A percentile compares a stretch with the other conserved stretches of the same genome.
These are phyloP conservation scores for Bombus superbus DNA, from an alignment of 1,140 invertebrate species.

Conservation along the genomic window DNA sequence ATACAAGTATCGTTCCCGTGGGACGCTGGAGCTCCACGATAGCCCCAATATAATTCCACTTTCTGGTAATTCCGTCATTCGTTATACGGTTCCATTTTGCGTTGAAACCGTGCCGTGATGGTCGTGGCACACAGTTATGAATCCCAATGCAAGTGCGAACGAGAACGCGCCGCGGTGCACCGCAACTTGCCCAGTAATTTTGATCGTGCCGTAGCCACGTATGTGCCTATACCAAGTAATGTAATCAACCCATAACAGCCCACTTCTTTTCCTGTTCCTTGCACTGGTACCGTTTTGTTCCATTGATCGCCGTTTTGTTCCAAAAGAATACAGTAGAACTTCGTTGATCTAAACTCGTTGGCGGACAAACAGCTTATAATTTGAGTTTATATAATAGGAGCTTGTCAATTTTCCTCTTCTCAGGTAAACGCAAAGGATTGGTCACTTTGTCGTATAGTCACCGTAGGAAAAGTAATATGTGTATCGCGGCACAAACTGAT, in stretches of 20 bases:
- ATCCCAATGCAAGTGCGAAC: slow-evolving; percentile 47
- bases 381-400: too few species aligned
- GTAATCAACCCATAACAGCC: slow-evolving; percentile 6
- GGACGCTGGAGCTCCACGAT: neutral
- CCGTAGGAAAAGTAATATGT: too few species aligned
- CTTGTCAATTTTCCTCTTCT: too few species aligned
- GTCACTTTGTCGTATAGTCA: too few species aligned
- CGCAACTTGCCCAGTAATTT: slow-evolving; percentile 41
- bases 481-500: too few species aligned
- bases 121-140: slow-evolving; percentile 36
- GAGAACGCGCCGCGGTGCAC: slow-evolving; percentile 23
- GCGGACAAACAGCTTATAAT: too few species aligned
- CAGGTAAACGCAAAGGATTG: too few species aligned
- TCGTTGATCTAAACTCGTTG: too few species aligned
- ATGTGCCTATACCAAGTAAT: neutral
- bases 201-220: neutral
- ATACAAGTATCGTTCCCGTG: slow-evolving; percentile 25
- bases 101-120: neutral
- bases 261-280: neutral
- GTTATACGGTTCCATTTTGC: neutral
- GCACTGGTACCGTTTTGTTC: too few species aligned
- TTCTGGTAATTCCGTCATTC: slow-evolving; percentile 28
- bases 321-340: too few species aligned
- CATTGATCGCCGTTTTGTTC: neutral
- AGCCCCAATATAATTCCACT: slow-evolving; percentile 23